Conservation (phyloP, 2,888 invertebrate species). For the Drosophila picticornis region DNA sequence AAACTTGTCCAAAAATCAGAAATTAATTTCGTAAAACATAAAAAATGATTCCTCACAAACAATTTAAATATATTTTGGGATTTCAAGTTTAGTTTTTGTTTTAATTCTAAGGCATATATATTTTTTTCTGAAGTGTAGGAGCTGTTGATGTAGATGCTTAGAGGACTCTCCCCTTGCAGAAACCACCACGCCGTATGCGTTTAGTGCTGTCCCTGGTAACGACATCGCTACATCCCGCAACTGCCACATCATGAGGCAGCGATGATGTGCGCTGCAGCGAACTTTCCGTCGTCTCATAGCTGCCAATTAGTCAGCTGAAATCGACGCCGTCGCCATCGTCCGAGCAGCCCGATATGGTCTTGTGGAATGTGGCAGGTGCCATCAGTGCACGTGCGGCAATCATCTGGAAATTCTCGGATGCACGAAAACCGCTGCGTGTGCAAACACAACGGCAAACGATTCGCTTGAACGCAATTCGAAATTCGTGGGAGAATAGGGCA, state of each 20-base stretch:
- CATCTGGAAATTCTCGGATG: slow-evolving; percentile 85
- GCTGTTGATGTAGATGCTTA: slow-evolving; percentile 40
- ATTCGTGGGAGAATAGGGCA: slow-evolving; percentile 97
- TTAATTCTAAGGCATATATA: neutral
- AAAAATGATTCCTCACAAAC: neutral
- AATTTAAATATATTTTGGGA: neutral
- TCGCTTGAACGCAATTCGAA: slow-evolving; percentile 96
- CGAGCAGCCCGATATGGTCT: slow-evolving; percentile 84
- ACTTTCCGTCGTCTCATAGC: slow-evolving; percentile 60
- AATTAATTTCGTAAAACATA: neutral
- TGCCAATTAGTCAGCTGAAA: slow-evolving; percentile 84
- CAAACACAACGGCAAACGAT: slow-evolving; percentile 95
- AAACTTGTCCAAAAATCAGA: neutral
- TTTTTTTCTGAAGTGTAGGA: neutral
- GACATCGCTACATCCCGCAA: slow-evolving; percentile 10
- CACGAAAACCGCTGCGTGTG: slow-evolving; percentile 85
- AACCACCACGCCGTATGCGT: slow-evolving; percentile 76
- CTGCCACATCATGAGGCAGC: slow-evolving; percentile 64
- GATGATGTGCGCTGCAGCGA: slow-evolving; percentile 77
- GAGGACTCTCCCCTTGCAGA: slow-evolving; percentile 76
- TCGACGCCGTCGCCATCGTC: slow-evolving; percentile 84
- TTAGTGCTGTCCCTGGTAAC: slow-evolving; percentile 40
- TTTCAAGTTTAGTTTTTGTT: neutral
- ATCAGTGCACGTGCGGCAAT: slow-evolving; percentile 84
- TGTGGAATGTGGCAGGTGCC: slow-evolving; percentile 85